These are phyloP conservation scores for Colinus virginianus DNA, from an alignment of 2,113 vertebrate species.

Conservation along the genomic window DNA sequence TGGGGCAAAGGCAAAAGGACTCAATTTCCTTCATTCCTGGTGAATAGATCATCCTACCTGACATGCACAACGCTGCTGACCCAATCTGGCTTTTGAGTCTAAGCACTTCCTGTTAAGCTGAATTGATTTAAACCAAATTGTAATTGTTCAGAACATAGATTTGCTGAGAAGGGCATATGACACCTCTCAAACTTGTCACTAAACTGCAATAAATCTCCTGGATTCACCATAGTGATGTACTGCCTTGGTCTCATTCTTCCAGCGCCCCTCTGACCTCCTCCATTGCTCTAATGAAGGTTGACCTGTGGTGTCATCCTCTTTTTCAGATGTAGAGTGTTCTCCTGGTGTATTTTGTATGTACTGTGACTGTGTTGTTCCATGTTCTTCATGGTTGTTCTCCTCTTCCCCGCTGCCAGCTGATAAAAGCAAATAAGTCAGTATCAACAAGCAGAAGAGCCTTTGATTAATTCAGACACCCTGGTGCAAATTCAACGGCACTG, in stretches of 20 bases:
- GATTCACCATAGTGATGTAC: conserved; percentile 30
- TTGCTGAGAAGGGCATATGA: background rate
- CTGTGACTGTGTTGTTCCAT: conserved; percentile 14
- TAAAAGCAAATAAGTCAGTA: background rate
- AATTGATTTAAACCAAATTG: background rate
- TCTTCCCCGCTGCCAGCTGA: background rate
- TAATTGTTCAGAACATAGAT: background rate
- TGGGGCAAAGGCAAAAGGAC: background rate
- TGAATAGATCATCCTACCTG: conserved; percentile 28
- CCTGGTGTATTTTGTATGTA: conserved; percentile 1
- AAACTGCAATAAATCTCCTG: conserved; percentile 65
- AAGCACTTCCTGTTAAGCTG: background rate
- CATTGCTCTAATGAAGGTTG: background rate
- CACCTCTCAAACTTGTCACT: conserved; percentile 64
- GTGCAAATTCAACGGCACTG: background rate
- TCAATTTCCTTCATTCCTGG: background rate
- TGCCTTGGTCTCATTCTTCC: background rate
- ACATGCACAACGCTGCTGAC: background rate
- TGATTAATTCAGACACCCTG: background rate
- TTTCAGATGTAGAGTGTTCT: background rate
- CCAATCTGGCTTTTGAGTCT: background rate
- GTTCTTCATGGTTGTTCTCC: background rate
- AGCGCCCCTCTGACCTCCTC: background rate
- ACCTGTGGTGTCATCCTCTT: background rate
- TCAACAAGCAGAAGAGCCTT: background rate